Base-by-base conservation (phyloP, 2,113 vertebrate genomes). In the Atractosteus spatula region DNA sequence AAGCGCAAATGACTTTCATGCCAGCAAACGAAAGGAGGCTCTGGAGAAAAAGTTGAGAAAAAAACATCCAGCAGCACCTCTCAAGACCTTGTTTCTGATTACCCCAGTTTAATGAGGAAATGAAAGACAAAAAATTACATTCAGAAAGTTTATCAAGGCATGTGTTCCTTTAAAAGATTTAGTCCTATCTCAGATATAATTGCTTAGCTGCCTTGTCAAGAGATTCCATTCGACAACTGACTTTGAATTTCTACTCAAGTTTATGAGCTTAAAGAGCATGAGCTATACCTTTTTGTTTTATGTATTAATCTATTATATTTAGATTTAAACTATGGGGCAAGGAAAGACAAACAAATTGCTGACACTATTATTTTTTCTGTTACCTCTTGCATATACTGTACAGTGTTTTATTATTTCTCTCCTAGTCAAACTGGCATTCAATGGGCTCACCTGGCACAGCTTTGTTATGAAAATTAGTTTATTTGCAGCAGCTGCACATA, bases 101-200 rank as follows among this genome's bases (percentile, higher is more conserved):
- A n/a, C 5, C 57, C 57, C 11, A 59, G 11, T 59, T 59, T 59
- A 59, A 59, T 59, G 57, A 59, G 57, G 14, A 59, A 11, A n/a
- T 59, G 57, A 59, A 59, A 59, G 57, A 59, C 11, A 59, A 59
- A 59, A 59, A 59, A n/a, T 59, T 2, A 59, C 57, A 59, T 59
- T 59, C 11, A 59, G 57, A 59, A 59, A 59, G 57, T 8, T 59
- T 59, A 59, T 59, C 57, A 59, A n/a, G 5, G 57, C 6, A 59
- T 13, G 4, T n/a, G 14, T 4, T 59, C 57, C 14, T 4, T 59
- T 13, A 59, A 59, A 59, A 59, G 57, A 59, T 59, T 6, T 59
- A 13, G 11, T 59, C 14, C 14, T 59, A 4, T 59, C n/a, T 59
- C 57, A 5, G 12, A n/a, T 59, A 59, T 59, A 59, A 59, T 59